Percentiles rank a stretch among this genome's conserved stretches.
Evolutionary conservation across 2,888 invertebrate species (phyloP).

Genomic region (Dichetophora obliterata): DNA sequence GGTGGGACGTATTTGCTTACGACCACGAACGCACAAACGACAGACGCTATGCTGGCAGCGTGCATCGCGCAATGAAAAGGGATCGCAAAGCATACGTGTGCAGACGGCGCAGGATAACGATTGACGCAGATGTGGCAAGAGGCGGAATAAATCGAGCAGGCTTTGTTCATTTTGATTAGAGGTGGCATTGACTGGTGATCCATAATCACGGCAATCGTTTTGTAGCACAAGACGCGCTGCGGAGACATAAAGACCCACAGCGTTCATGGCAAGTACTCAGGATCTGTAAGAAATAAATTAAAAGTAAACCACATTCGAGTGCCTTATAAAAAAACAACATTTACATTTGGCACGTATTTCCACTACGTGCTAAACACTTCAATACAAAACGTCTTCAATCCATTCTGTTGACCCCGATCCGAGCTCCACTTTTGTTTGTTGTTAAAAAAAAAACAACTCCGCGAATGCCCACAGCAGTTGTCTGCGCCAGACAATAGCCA

Average conservation of each 20-base stretch:
- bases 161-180: slow-evolving; percentile 72
- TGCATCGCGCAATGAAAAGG: slow-evolving; percentile 82
- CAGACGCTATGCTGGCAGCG: slow-evolving; percentile 93
- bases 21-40: slow-evolving; percentile 84
- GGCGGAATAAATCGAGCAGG: slow-evolving; percentile 85
- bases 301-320: not conserved
- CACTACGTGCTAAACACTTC: not conserved
- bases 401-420: too few relatives aligned
- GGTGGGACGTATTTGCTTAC: slow-evolving; percentile 86
- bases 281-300: slow-evolving; percentile 3
- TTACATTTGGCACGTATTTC: slow-evolving; percentile 8
- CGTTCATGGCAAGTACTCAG: slow-evolving; percentile 68
- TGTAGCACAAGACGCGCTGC: slow-evolving; percentile 61
- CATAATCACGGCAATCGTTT: slow-evolving; percentile 34
- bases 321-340: not conserved
- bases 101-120: slow-evolving; percentile 92
- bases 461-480: not conserved
- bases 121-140: slow-evolving; percentile 87
- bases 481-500: not conserved
- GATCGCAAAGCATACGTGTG: slow-evolving; percentile 84
- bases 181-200: slow-evolving; percentile 24
- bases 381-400: not conserved
- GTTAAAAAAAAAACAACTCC: not conserved
- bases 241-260: slow-evolving; percentile 61
- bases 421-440: too few relatives aligned